Evolutionary conservation across 2,113 vertebrate genomes (phyloP), one percentile per base, ranked within the genome.

Genomic region (Procavia capensis): DNA sequence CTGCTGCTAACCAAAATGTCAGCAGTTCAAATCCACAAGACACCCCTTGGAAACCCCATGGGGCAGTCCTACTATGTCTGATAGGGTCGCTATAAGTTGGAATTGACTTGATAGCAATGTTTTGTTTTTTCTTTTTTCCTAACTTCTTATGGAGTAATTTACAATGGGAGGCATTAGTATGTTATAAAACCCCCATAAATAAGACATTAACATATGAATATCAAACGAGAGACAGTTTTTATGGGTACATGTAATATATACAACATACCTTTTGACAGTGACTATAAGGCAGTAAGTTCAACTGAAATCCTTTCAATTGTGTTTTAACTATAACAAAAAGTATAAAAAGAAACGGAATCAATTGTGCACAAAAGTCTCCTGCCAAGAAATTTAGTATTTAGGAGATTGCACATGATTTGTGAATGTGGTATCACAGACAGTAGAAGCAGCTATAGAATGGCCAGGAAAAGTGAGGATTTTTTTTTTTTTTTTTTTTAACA

Each of bases 401-500:
- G 85, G 14, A 95, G 41, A 76, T 41, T 41, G 80, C 41, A 31
- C 17, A 45, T 83, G 25, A 91, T 86, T 96, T 83, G 31, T 72
- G n/a, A 91, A 76, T 92, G 41, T 68, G 45, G 14, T 57, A 80
- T 41, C 57, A 79, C 2, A 85, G 41, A 88, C 50, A 91, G 76
- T 0, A 64, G 47, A 90, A 90, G n/a, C 86, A 88, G 13, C 25
- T 47, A 82, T 0, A 34, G 31, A 82, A 59, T 36, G 6, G 34
- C 31, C 4, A 90, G 39, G 36, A 92, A 85, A 27, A 20, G 3
- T 41, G 50, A 92, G 14, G n/a, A 50, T 43, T 85, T 95, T 93
- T n/a, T n/a, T 43, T 85, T 95, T 93, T 43, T 85, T 95, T 93
- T 43, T 85, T 95, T 93, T 79, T 54, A 74, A 59, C 70, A 81